phyloP scores from a whole-genome alignment of 2,888 invertebrate genomes.

The Chrysolina americana region DNA sequence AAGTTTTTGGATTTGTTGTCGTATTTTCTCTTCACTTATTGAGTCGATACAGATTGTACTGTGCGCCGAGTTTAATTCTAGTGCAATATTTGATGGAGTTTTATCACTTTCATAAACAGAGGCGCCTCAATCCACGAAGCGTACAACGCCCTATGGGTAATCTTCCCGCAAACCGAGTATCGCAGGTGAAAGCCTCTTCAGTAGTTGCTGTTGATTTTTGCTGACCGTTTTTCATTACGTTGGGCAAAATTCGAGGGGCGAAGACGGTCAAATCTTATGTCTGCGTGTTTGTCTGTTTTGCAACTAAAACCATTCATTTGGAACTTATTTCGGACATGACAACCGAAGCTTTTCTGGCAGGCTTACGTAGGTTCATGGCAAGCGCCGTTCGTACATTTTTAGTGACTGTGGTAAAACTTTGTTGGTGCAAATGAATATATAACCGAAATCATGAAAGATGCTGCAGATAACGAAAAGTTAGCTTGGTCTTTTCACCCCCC shows the following conservation, averaged over 20 bases:
- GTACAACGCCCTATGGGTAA: neutral
- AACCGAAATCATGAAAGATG: slow-evolving; percentile 13
- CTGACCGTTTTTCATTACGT: neutral
- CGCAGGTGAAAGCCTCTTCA: neutral
- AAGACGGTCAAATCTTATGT: slow-evolving; percentile 1
- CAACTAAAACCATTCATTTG: slow-evolving; percentile 30
- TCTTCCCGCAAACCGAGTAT: neutral
- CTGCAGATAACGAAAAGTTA: slow-evolving; percentile 24
- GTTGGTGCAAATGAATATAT: slow-evolving; percentile 32
- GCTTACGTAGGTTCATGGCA: slow-evolving; percentile 36
- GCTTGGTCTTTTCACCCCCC: slow-evolving; percentile 42
- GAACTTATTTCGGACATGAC: slow-evolving; percentile 29
- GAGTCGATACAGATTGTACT: too few relatives aligned
- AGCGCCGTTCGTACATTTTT: slow-evolving; percentile 35
- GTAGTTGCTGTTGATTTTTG: neutral
- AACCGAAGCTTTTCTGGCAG: slow-evolving; percentile 27
- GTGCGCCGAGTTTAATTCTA: too few relatives aligned
- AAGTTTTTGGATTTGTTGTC: too few relatives aligned
- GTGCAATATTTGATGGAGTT: too few relatives aligned
- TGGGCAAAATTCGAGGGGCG: neutral
- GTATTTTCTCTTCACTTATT: too few relatives aligned
- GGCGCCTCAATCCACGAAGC: slow-evolving; percentile 1
- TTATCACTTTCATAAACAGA: too few relatives aligned
- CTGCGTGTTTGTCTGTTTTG: slow-evolving; percentile 32
- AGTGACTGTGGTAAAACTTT: slow-evolving; percentile 29